Evolutionary conservation across 2,797 vertebrate genomes (phyloP), one percentile per base, ranked within the genome.

Genomic region (Telmatherina bonti): DNA sequence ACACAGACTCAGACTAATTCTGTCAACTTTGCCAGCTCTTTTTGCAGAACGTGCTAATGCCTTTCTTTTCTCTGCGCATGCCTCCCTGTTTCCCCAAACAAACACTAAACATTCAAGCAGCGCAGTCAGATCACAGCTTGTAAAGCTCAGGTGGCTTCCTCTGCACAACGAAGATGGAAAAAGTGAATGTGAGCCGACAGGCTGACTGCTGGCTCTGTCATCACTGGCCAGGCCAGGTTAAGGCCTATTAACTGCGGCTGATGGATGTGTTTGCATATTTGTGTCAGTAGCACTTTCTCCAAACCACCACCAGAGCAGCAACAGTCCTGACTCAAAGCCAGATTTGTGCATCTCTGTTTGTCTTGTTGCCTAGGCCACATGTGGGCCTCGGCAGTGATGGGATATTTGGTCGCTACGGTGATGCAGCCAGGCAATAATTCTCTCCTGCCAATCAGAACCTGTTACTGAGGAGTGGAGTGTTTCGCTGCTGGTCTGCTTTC

Each of bases 191-290:
- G 67, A 67, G 59, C 68, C 67, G 76, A 76, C 71, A 70, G 81
- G 72, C 85, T 58, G 68, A 79, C 82, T 65, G 83, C 81, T 73
- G 73, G 55, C 67, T 89, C 86, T 64, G 77, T 91, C 89, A 80
- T 87, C 83, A 38, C 51, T 5, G 26, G 74, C 71, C 76, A 67
- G 65, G 61, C 74, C 35, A 75, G 66, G 84, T 86, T 78, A 77
- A 62, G 77, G 73, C 77, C 76, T 84, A 85, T 86, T 88, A 84
- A 85, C 78, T 55, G 62, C 22, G 5, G 58, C 63, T 91, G 86
- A 88, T 87, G 83, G 86, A 87, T 81, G 85, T 76, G 87, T 91
- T 89, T 87, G 85, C 70, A 82, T 79, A 81, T 86, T 87, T 85
- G 73, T 79, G 78, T 88, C 84, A 83, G 86, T 63, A 78, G 84